Evolutionary conservation across 92 coral and sea anemone species (phyloP).

Genomic region (Blastomussa wellsi): DNA sequence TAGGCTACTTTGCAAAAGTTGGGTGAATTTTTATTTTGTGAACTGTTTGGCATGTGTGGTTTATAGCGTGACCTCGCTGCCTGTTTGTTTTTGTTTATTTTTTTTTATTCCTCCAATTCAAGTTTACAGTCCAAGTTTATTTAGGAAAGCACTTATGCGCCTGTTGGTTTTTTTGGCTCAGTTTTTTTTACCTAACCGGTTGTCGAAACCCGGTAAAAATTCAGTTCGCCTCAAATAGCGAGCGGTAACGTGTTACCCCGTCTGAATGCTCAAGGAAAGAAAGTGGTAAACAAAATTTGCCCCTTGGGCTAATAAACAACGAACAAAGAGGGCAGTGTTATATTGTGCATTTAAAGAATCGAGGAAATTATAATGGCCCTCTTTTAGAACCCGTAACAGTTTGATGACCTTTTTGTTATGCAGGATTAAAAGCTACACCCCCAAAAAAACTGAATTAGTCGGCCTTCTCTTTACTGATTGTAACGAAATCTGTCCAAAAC

Average conservation of each 20-base stretch:
- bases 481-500: neutral
- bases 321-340: constrained; percentile 7
- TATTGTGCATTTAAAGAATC: neutral
- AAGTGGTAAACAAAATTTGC: neutral
- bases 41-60: neutral
- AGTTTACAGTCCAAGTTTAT: too few relatives aligned
- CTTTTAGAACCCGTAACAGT: neutral
- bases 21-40: neutral
- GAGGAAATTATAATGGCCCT: neutral
- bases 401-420: constrained; percentile 9
- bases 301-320: neutral
- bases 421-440: neutral
- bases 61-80: neutral
- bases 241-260: neutral
- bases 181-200: too few relatives aligned
- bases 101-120: too few relatives aligned
- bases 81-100: neutral
- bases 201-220: neutral
- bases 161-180: too few relatives aligned
- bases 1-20: neutral
- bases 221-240: neutral
- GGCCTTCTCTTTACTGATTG: neutral
- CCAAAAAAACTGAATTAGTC: neutral
- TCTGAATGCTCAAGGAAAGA: neutral
- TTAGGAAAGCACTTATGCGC: too few relatives aligned